These are phyloP conservation scores for Standfussiana lucernea DNA, from an alignment of 2,888 invertebrate species.

Conservation along the genomic window DNA sequence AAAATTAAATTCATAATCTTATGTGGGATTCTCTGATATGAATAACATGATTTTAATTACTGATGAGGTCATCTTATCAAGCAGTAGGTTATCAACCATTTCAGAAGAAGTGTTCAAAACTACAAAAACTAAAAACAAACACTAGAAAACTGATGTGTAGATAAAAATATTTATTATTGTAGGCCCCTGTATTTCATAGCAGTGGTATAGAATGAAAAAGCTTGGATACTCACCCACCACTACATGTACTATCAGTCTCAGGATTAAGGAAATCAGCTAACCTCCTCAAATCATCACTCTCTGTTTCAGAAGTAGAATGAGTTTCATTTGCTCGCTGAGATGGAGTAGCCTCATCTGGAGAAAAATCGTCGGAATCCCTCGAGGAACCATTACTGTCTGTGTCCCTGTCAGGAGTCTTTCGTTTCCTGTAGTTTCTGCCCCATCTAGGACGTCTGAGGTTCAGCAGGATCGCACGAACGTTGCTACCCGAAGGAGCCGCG, in stretches of 20 bases:
- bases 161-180: not conserved
- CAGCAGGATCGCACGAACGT: constrained; percentile 80
- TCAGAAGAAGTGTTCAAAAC: constrained; percentile 19
- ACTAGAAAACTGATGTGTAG: not conserved
- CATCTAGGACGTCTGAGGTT: constrained; percentile 81
- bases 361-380: constrained; percentile 85
- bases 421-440: constrained; percentile 84
- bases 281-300: constrained; percentile 75
- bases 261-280: constrained; percentile 71
- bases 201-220: not conserved
- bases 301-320: constrained; percentile 73
- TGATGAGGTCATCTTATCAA: constrained; percentile 31
- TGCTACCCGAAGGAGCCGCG: constrained; percentile 83
- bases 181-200: not conserved
- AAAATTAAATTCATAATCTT: constrained; percentile 3
- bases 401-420: constrained; percentile 84
- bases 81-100: constrained; percentile 36
- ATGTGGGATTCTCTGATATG: not conserved
- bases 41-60: constrained; percentile 12
- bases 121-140: constrained; percentile 12
- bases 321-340: constrained; percentile 69
- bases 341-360: constrained; percentile 75
- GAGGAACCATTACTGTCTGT: constrained; percentile 83
- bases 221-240: constrained; percentile 72
- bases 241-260: constrained; percentile 71